Conservation (phyloP, 2,888 invertebrate genomes). For the Diplazon laetatorius region DNA sequence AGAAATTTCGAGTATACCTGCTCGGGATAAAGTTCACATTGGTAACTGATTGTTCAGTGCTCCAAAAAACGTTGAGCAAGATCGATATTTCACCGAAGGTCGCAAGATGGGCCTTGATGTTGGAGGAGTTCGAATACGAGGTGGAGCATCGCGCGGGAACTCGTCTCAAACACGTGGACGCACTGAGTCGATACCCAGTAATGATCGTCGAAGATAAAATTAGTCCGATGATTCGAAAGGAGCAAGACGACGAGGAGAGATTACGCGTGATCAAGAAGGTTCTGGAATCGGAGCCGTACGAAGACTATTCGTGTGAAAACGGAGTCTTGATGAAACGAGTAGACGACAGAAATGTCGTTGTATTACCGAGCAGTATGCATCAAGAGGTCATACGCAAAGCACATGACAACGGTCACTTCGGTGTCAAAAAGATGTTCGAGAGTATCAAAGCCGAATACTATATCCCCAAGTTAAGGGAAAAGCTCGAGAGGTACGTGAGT, state of each 20-base stretch:
- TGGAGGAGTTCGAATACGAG: slow-evolving; percentile 65
- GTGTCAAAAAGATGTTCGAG: slow-evolving; percentile 52
- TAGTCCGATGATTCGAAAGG: not conserved
- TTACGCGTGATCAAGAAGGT: slow-evolving; percentile 49
- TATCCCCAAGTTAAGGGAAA: slow-evolving; percentile 53
- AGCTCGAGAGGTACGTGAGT: slow-evolving; percentile 44
- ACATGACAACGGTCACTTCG: slow-evolving; percentile 61
- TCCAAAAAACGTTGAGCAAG: slow-evolving; percentile 54
- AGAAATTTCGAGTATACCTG: slow-evolving; percentile 67
- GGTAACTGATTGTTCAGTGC: slow-evolving; percentile 65
- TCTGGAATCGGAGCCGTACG: slow-evolving; percentile 46
- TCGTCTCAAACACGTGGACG: slow-evolving; percentile 67
- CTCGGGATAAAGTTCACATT: slow-evolving; percentile 69
- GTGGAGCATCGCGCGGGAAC: slow-evolving; percentile 67
- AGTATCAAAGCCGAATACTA: slow-evolving; percentile 42
- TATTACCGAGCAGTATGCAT: slow-evolving; percentile 50
- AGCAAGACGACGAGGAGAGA: not conserved
- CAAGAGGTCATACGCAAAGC: slow-evolving; percentile 41
- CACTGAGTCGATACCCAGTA: slow-evolving; percentile 65
- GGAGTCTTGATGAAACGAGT: slow-evolving; percentile 6
- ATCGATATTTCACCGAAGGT: slow-evolving; percentile 61
- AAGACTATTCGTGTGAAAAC: slow-evolving; percentile 50
- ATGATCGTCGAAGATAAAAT: not conserved
- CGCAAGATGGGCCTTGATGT: slow-evolving; percentile 63
- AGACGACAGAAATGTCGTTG: slow-evolving; percentile 32